Evolutionary conservation across 2,113 vertebrate genomes (phyloP).

Genomic region (Anhinga rufa): DNA sequence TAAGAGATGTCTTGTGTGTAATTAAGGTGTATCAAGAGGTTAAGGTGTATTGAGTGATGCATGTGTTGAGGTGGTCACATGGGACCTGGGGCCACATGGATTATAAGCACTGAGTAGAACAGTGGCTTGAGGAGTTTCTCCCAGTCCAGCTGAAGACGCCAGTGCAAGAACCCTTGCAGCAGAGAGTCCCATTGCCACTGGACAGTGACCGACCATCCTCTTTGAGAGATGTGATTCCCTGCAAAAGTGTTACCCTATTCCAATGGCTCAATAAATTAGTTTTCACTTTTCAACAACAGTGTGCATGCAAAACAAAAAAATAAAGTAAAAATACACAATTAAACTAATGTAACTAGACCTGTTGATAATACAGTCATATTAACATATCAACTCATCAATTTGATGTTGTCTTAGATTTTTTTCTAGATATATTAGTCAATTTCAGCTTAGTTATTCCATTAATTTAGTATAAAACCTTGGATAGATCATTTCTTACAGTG

Average conservation of each 20-base stretch:
- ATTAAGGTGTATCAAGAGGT: neutral
- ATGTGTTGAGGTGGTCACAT: neutral
- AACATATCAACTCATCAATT: neutral
- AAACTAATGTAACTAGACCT: neutral
- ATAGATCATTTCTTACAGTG: neutral
- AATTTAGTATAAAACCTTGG: neutral
- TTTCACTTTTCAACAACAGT: neutral
- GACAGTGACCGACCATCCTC: neutral
- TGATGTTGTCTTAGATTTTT: neutral
- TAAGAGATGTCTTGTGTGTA: neutral
- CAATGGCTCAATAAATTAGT: neutral
- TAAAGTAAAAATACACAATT: neutral
- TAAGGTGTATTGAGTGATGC: neutral
- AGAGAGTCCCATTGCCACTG: neutral
- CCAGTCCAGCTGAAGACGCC: neutral
- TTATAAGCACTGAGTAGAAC: neutral
- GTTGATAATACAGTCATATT: neutral
- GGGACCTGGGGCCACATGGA: neutral
- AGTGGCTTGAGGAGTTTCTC: neutral
- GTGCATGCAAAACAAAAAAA: neutral
- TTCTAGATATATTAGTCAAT: neutral
- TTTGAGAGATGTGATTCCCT: neutral
- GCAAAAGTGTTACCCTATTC: neutral
- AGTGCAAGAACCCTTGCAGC: neutral
- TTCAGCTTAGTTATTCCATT: neutral